Conservation (phyloP, 2,113 vertebrate genomes). For the Melospiza georgiana region DNA sequence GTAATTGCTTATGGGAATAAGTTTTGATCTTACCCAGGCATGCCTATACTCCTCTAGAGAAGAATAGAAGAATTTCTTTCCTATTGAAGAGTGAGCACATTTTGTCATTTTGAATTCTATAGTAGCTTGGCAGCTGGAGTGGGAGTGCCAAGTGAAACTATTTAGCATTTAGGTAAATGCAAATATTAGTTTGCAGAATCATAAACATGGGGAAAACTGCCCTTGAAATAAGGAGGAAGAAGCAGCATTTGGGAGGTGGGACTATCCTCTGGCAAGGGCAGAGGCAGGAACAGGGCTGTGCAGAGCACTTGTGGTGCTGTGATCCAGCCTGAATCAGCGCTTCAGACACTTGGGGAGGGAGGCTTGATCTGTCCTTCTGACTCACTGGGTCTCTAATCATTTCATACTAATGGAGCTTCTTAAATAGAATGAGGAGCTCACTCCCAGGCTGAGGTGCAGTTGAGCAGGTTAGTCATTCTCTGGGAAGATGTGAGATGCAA, state of each 20-base stretch:
- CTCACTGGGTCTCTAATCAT: not conserved
- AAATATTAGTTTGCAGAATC: not conserved
- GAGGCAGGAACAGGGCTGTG: rapidly evolving
- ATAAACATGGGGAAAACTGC: not conserved
- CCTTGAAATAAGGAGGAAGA: not conserved
- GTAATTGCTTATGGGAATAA: not conserved
- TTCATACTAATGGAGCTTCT: not conserved
- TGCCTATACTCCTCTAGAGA: not conserved
- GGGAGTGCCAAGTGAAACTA: not conserved
- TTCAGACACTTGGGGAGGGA: not conserved
- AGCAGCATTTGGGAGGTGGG: not conserved
- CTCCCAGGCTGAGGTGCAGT: not conserved
- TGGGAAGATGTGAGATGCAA: not conserved
- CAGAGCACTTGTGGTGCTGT: rapidly evolving
- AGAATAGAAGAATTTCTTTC: not conserved
- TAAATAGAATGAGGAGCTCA: not conserved
- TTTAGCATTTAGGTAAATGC: not conserved
- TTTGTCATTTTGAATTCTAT: not conserved
- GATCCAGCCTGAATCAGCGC: not conserved
- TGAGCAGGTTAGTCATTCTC: constrained; percentile 19
- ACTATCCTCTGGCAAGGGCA: rapidly evolving
- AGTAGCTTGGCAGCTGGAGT: not conserved
- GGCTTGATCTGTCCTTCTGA: not conserved
- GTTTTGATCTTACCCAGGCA: not conserved
- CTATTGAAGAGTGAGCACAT: not conserved